Evolutionary conservation across 2,113 vertebrate species (phyloP), one percentile per base, ranked within the genome.

Genomic region (Myiopsitta monachus): DNA sequence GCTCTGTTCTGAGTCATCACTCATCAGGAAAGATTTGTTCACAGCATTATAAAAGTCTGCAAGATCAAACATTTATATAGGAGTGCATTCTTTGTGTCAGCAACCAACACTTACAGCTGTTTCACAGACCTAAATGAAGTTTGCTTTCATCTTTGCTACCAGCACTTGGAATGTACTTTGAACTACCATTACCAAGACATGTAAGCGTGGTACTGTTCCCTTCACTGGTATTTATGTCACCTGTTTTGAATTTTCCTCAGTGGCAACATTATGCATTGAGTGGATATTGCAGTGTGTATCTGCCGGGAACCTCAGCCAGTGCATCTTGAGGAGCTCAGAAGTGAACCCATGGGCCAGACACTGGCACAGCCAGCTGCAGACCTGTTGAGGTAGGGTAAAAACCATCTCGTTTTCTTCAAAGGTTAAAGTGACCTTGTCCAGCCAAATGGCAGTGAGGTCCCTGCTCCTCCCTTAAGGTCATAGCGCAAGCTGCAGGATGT

Each of bases 1-100:
- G 68, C 73, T 92, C 76, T 88, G 72, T 91, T 95, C 95, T 96
- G 92, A 96, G 74, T 87, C 96, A 95, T 92, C 83, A 64, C 86
- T 94, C 91, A 91, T 81, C 73, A 87, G 76, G 61, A 91, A 88
- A 78, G 43, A 83, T 81, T 77, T 88, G 73, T 94, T 93, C 73
- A 74, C 51, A 83, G 68, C 59, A 61, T 39, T 75, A 88, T 36
- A 78, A 87, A 93, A 73, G 88, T 86, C 57, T 80, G 69, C 82
- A 88, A 85, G 94, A 94, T 92, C 92, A 96, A 93, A 96, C 10
- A 1, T 83, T 92, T 90, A 23, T 83, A 63, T 36, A 74, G 38
- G 61, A 80, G 72, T 72, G 38, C 30, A 23, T 88, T 87, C 64
- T 68, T 81, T 0, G 0, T 63, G 55, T 43, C 83, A 92, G 76